Conservation (phyloP, 2,888 invertebrate species). For the Tromatobia lineatoria region DNA sequence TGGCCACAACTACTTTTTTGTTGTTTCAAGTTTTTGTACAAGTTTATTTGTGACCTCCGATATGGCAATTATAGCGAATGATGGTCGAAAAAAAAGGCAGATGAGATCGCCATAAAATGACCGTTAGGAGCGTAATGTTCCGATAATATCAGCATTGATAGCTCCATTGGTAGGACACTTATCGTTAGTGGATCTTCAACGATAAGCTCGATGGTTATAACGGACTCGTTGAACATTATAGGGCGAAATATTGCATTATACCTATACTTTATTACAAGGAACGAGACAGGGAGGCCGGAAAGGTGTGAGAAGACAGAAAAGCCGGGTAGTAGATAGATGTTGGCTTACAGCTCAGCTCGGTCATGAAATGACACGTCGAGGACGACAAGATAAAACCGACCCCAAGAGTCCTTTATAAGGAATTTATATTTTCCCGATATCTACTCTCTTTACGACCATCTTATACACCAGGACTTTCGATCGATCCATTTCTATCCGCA, state of each 20-base stretch:
- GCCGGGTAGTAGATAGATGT: slow-evolving; percentile 25
- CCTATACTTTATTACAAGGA: slow-evolving; percentile 11
- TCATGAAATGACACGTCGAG: slow-evolving; percentile 62
- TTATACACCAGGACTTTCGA: slow-evolving; percentile 58
- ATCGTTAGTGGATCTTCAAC: slow-evolving; percentile 39
- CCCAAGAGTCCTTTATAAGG: slow-evolving; percentile 66
- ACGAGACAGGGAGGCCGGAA: slow-evolving; percentile 28
- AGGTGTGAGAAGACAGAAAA: slow-evolving; percentile 26
- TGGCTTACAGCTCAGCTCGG: slow-evolving; percentile 33
- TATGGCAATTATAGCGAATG: slow-evolving; percentile 22
- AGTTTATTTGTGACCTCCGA: slow-evolving; percentile 72
- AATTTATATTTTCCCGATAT: slow-evolving; percentile 66
- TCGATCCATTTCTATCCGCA: slow-evolving; percentile 39
- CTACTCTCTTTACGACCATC: slow-evolving; percentile 64
- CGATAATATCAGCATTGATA: slow-evolving; percentile 30
- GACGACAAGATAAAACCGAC: slow-evolving; percentile 66
- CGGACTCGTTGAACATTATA: slow-evolving; percentile 32
- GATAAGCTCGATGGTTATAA: slow-evolving; percentile 51
- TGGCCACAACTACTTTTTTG: background rate
- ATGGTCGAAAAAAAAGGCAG: background rate
- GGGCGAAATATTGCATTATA: slow-evolving; percentile 28
- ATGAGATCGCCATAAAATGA: slow-evolving; percentile 79
- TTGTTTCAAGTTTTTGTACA: too few species aligned
- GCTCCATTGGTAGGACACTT: slow-evolving; percentile 34
- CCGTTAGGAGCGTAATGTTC: slow-evolving; percentile 85